Percentiles rank a stretch among this genome's conserved stretches.
phyloP scores from a whole-genome alignment of 2,888 invertebrate species.

The Zygaena filipendulae region DNA sequence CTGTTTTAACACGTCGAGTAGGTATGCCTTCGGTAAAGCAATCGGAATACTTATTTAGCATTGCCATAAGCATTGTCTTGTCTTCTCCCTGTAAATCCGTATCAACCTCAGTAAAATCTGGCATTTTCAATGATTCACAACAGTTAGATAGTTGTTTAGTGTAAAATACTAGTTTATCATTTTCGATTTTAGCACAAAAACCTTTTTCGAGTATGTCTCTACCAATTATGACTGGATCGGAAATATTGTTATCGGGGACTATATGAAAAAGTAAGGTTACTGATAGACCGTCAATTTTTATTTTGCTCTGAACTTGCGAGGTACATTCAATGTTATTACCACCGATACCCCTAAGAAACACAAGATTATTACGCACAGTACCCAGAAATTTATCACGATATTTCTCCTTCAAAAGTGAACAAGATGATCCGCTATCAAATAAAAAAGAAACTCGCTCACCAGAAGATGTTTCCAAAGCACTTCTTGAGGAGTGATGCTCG shows the following conservation, averaged over 20 bases:
- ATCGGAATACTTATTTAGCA: neutral
- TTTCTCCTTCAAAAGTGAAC: constrained; percentile 17
- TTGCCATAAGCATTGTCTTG: too few relatives aligned
- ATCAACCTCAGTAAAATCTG: constrained; percentile 12
- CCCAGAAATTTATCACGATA: too few relatives aligned
- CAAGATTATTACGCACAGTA: too few relatives aligned
- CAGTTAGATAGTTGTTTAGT: neutral
- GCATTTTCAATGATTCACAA: too few relatives aligned
- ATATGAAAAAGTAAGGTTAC: constrained; percentile 9
- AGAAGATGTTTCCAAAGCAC: constrained; percentile 11
- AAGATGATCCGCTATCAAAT: constrained; percentile 18
- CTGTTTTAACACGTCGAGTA: constrained; percentile 13
- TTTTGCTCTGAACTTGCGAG: constrained; percentile 3
- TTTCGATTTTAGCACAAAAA: too few relatives aligned
- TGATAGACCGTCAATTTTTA: constrained; percentile 2
- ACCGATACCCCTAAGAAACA: too few relatives aligned
- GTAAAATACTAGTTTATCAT: constrained; percentile 5
- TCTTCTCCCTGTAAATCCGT: too few relatives aligned
- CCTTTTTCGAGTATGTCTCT: constrained; percentile 13
- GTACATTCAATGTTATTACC: too few relatives aligned
- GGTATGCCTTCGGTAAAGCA: constrained; percentile 16
- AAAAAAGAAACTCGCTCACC: constrained; percentile 16
- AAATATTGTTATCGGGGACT: constrained; percentile 7
- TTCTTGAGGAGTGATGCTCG: too few relatives aligned
- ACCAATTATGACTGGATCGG: constrained; percentile 9